Conservation (phyloP, 2,888 invertebrate genomes). For the Lasioglossum pauxillum region DNA sequence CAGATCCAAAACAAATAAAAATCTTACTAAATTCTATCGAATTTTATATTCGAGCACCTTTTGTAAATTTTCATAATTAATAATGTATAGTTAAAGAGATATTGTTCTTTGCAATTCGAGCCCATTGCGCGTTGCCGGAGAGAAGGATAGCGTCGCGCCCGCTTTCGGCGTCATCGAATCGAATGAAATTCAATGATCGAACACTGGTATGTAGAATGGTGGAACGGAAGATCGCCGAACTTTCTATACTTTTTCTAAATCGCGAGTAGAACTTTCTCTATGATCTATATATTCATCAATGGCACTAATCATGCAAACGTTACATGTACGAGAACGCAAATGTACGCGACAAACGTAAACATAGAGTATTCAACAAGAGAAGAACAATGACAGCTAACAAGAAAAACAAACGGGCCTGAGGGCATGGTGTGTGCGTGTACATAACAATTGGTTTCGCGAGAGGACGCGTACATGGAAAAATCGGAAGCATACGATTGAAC, state of each 20-base stretch:
- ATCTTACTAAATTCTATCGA: too few relatives aligned
- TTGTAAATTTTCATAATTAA: background rate
- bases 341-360: conserved; percentile 24
- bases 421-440: conserved; percentile 42
- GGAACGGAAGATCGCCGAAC: background rate
- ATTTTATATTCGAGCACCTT: too few relatives aligned
- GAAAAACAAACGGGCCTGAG: background rate
- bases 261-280: conserved; percentile 4
- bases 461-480: conserved; percentile 13
- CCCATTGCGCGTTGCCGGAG: background rate
- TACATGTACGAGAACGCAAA: conserved; percentile 21
- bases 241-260: conserved; percentile 5
- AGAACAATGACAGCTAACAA: conserved; percentile 19
- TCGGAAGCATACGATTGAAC: conserved; percentile 29
- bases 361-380: conserved; percentile 24
- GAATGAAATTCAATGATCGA: conserved; percentile 24
- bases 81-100: background rate
- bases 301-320: conserved; percentile 56
- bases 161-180: conserved; percentile 1
- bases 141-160: background rate
- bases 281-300: conserved; percentile 48
- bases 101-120: background rate
- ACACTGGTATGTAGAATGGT: background rate
- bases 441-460: conserved; percentile 31
- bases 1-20: too few relatives aligned